phyloP scores from a whole-genome alignment of 1,140 invertebrate species.

The Pseudomyrmex cubaensis region DNA sequence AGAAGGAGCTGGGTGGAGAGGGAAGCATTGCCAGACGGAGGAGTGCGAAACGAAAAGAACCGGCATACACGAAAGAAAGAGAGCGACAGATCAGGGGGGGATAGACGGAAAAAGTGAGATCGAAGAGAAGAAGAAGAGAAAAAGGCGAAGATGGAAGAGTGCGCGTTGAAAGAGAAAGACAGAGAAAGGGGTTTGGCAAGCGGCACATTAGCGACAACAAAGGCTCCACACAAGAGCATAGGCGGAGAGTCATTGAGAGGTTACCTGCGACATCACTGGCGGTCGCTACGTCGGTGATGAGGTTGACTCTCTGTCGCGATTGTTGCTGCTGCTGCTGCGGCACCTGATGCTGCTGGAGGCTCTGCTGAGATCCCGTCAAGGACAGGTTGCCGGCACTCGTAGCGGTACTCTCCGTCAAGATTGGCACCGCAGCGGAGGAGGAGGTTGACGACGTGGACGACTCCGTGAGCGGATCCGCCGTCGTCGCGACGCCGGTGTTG shows the following conservation, averaged over 20 bases:
- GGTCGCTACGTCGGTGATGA: conserved; percentile 64
- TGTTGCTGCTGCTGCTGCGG: conserved; percentile 62
- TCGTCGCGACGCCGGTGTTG: conserved; percentile 57
- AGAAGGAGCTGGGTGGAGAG: not conserved
- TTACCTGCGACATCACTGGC: conserved; percentile 69
- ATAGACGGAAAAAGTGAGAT: conserved; percentile 39
- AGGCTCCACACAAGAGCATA: conserved; percentile 61
- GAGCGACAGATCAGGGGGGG: conserved; percentile 15
- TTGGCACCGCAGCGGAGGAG: conserved; percentile 50
- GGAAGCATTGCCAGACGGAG: conserved; percentile 24
- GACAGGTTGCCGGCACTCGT: conserved; percentile 57
- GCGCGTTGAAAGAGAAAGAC: not conserved
- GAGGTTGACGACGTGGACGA: conserved; percentile 69
- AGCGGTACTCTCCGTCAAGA: conserved; percentile 64
- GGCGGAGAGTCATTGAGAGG: conserved; percentile 62
- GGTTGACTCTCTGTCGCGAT: conserved; percentile 46
- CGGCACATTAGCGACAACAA: conserved; percentile 74
- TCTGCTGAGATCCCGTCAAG: conserved; percentile 56
- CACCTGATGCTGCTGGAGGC: conserved; percentile 65
- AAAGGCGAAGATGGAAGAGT: conserved; percentile 46
- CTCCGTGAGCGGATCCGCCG: conserved; percentile 67
- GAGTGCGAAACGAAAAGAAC: conserved; percentile 17
- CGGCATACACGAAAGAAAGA: conserved; percentile 18
- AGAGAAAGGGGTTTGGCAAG: conserved; percentile 67
- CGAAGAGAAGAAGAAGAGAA: conserved; percentile 21